These are phyloP conservation scores for Cerastis leucographa DNA, from an alignment of 2,888 invertebrate species.

Conservation along the genomic window DNA sequence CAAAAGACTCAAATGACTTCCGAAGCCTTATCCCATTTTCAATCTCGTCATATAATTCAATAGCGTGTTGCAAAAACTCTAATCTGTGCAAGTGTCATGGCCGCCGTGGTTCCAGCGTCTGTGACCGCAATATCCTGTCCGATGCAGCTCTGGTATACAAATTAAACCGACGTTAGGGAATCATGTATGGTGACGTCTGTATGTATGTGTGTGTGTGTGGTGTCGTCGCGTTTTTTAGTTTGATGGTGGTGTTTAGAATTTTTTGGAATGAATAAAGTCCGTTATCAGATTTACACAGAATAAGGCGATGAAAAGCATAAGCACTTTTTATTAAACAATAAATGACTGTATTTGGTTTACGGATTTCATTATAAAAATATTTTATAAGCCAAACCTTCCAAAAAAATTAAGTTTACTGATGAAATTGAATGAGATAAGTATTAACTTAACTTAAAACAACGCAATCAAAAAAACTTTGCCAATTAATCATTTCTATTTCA, in stretches of 20 bases:
- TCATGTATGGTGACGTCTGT: slow-evolving; percentile 32
- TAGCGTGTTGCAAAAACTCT: slow-evolving; percentile 50
- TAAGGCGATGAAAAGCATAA: not conserved
- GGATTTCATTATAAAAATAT: not conserved
- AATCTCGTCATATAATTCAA: slow-evolving; percentile 24
- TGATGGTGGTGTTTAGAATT: not conserved
- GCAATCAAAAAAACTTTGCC: slow-evolving; percentile 16
- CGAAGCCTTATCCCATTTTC: slow-evolving; percentile 16
- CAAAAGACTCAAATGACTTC: not conserved
- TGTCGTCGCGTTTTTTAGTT: slow-evolving; percentile 37
- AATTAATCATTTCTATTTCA: slow-evolving; percentile 25
- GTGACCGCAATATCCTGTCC: slow-evolving; percentile 68
- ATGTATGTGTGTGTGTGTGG: slow-evolving; percentile 17
- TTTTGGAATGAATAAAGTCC: not conserved
- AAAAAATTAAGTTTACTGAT: not conserved
- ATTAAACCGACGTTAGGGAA: slow-evolving; percentile 65
- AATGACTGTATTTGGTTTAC: too few relatives aligned
- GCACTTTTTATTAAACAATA: not conserved
- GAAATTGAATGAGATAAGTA: slow-evolving; percentile 5
- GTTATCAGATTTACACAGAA: not conserved
- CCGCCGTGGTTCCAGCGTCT: slow-evolving; percentile 51
- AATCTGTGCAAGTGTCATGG: slow-evolving; percentile 42
- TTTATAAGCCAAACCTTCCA: not conserved
- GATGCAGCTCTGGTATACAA: slow-evolving; percentile 63
- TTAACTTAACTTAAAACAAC: slow-evolving; percentile 2